These are phyloP conservation scores for Drosophila sulfurigaster DNA, from an alignment of 1,140 invertebrate species.

Conservation along the genomic window DNA sequence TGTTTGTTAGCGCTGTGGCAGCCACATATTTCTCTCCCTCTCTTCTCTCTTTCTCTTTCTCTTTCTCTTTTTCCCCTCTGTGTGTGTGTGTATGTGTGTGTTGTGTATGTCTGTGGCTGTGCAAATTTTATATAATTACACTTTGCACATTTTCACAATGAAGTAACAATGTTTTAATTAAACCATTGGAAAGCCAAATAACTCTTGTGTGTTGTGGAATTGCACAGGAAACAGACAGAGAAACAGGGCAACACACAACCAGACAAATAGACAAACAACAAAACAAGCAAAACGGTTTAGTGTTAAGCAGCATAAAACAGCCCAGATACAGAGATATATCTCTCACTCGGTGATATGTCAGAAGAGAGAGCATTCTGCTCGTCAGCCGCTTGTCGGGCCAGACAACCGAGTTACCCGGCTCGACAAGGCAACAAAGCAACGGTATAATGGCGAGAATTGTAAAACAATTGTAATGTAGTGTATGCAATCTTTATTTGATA, in stretches of 20 bases:
- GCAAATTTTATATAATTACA: slow-evolving; percentile 82
- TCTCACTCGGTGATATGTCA: background rate
- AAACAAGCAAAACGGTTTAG: slow-evolving; percentile 46
- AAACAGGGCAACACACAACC: slow-evolving; percentile 7
- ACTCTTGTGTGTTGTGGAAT: slow-evolving; percentile 74
- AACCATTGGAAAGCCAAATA: slow-evolving; percentile 82
- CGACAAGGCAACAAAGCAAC: too few relatives aligned
- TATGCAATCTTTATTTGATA: too few relatives aligned
- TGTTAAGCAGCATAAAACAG: slow-evolving; percentile 42
- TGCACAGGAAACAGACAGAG: slow-evolving; percentile 33
- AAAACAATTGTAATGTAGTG: too few relatives aligned
- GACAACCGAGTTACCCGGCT: background rate
- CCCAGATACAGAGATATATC: slow-evolving; percentile 2
- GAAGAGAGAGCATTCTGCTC: background rate
- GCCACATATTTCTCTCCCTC: slow-evolving; percentile 28
- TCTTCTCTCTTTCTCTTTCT: background rate
- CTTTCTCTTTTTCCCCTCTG: slow-evolving; percentile 15
- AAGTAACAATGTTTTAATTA: slow-evolving; percentile 84
- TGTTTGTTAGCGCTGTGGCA: slow-evolving; percentile 63
- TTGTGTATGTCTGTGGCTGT: slow-evolving; percentile 50
- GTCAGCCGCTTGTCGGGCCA: slow-evolving; percentile 12
- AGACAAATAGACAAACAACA: slow-evolving; percentile 9
- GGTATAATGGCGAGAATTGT: too few relatives aligned
- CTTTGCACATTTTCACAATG: slow-evolving; percentile 82
- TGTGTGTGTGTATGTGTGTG: slow-evolving; percentile 12